phyloP scores from a whole-genome alignment of 2,113 vertebrate genomes.

The Seriola dumerili region DNA sequence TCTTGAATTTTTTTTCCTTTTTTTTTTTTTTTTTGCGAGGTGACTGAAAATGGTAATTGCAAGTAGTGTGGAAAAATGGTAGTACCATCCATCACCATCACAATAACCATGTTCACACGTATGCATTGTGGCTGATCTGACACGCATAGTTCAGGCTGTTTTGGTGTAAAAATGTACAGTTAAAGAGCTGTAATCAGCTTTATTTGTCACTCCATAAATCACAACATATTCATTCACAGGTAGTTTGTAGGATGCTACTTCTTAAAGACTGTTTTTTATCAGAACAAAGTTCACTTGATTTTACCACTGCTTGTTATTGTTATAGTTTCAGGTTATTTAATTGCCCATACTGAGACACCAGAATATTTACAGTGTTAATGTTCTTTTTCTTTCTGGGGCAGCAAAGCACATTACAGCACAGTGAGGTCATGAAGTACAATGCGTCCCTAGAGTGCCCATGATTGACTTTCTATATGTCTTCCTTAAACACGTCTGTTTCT shows the following conservation, averaged over 20 bases:
- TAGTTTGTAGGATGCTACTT: too few species aligned
- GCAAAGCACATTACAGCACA: constrained; percentile 28
- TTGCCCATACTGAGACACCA: background rate
- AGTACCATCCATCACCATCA: too few species aligned
- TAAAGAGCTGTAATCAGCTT: background rate
- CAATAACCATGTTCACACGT: too few species aligned
- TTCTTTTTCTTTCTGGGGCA: constrained; percentile 40
- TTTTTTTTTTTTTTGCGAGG: too few species aligned
- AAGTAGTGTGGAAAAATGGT: too few species aligned
- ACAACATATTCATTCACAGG: background rate
- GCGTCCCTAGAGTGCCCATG: constrained; percentile 8
- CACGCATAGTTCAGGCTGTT: too few species aligned
- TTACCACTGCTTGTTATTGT: background rate
- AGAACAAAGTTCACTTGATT: background rate
- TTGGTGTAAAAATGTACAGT: too few species aligned
- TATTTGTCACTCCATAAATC: background rate
- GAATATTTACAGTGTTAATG: constrained; percentile 12
- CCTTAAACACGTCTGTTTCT: constrained; percentile 32
- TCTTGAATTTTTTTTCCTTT: too few species aligned
- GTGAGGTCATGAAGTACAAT: constrained; percentile 40
- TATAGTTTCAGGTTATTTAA: background rate
- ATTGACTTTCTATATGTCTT: constrained; percentile 27
- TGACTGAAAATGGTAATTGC: too few species aligned
- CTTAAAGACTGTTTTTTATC: too few species aligned
- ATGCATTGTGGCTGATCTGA: too few species aligned